phyloP scores from a whole-genome alignment of 2,797 vertebrate genomes.

The Neomorphus geoffroyi region DNA sequence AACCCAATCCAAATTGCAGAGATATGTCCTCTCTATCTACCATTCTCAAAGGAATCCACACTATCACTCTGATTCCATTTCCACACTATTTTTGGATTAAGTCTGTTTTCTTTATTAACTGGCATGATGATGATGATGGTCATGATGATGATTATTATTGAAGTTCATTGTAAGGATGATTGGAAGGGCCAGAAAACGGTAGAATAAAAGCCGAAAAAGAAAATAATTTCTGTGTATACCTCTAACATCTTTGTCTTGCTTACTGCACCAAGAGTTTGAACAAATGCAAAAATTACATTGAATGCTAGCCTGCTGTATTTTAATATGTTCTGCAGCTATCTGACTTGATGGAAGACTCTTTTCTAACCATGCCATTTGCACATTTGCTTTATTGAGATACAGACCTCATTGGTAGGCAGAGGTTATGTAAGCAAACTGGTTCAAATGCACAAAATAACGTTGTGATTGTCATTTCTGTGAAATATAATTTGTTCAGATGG shows the following conservation, averaged over 20 bases:
- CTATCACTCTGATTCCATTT: neutral
- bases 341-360: neutral
- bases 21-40: neutral
- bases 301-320: neutral
- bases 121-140: neutral
- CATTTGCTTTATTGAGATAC: conserved; percentile 3
- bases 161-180: neutral
- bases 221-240: neutral
- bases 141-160: neutral
- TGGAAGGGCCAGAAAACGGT: neutral
- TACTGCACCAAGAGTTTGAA: neutral
- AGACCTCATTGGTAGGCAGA: neutral
- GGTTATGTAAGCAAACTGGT: neutral
- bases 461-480: neutral
- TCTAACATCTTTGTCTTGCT: neutral
- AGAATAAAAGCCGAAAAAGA: neutral
- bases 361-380: neutral
- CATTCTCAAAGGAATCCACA: neutral
- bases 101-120: neutral
- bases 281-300: neutral
- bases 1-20: neutral
- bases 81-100: neutral
- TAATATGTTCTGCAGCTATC: neutral
- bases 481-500: neutral
- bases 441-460: neutral